Conservation (phyloP, 1,140 invertebrate genomes). For the Eulimnadia texana region DNA sequence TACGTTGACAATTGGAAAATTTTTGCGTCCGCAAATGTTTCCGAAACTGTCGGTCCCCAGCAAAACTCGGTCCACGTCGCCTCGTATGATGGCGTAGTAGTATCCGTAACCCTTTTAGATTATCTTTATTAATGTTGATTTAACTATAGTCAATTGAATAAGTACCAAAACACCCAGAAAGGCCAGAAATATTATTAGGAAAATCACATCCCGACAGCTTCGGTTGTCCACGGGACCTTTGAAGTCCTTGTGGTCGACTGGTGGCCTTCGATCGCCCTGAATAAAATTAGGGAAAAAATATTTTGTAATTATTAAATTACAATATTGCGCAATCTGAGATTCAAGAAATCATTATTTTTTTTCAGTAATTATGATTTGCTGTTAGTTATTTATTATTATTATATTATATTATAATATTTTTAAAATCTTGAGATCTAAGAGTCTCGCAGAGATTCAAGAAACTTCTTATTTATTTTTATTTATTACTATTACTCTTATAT, state of each 20-base stretch:
- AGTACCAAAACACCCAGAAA: slow-evolving; percentile 41
- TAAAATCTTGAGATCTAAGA: too few species aligned
- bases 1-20: slow-evolving; percentile 27
- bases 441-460: not conserved
- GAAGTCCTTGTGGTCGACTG: slow-evolving; percentile 1
- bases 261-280: slow-evolving; percentile 4
- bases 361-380: too few species aligned
- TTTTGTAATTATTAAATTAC: too few species aligned
- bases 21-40: slow-evolving; percentile 44
- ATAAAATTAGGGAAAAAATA: too few species aligned
- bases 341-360: too few species aligned
- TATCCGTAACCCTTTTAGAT: slow-evolving; percentile 11
- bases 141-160: too few species aligned
- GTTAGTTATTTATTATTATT: too few species aligned
- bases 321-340: too few species aligned
- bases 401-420: too few species aligned
- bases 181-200: slow-evolving; percentile 35
- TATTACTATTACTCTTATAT: not conserved
- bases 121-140: too few species aligned
- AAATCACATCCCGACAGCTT: slow-evolving; percentile 41
- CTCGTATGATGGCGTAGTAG: slow-evolving; percentile 34
- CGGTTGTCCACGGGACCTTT: slow-evolving; percentile 26
- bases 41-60: slow-evolving; percentile 52
- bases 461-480: not conserved
- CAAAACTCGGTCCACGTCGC: slow-evolving; percentile 41